phyloP scores from a whole-genome alignment of 2,797 vertebrate species.

The Megalops cyprinoides region DNA sequence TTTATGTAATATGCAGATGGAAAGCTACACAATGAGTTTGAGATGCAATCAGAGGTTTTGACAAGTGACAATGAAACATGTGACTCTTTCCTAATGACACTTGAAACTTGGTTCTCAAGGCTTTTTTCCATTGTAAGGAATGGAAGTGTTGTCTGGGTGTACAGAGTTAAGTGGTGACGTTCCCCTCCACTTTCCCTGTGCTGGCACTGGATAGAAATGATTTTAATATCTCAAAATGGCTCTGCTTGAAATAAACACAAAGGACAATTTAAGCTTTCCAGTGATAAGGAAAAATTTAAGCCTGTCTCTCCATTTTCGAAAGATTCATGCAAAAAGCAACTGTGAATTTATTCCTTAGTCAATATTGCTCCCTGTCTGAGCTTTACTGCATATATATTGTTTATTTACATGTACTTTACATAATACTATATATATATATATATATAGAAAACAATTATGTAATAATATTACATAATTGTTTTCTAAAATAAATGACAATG shows the following conservation, averaged over 20 bases:
- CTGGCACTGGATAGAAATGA: neutral
- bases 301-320: slow-evolving; percentile 28
- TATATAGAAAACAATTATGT: slow-evolving; percentile 33
- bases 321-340: slow-evolving; percentile 38
- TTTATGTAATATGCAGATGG: no score
- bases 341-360: slow-evolving; percentile 28
- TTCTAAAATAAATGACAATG: slow-evolving; percentile 37
- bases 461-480: slow-evolving; percentile 34
- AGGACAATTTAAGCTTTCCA: slow-evolving; percentile 5
- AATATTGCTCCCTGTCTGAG: slow-evolving; percentile 17
- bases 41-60: no score
- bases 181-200: slow-evolving; percentile 19
- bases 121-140: no score
- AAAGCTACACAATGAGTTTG: no score
- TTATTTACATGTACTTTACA: slow-evolving; percentile 14
- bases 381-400: slow-evolving; percentile 12
- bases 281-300: neutral
- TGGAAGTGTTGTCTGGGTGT: no score
- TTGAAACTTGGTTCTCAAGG: no score
- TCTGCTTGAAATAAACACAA: slow-evolving; percentile 47
- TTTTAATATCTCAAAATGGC: slow-evolving; percentile 29
- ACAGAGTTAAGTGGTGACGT: slow-evolving; percentile 47
- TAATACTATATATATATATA: slow-evolving; percentile 5
- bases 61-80: no score
- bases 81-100: no score